A percentile compares a stretch with the other conserved stretches of the same genome.
Conservation (phyloP, 1,140 invertebrate species). For the Drosophila ogumai region DNA sequence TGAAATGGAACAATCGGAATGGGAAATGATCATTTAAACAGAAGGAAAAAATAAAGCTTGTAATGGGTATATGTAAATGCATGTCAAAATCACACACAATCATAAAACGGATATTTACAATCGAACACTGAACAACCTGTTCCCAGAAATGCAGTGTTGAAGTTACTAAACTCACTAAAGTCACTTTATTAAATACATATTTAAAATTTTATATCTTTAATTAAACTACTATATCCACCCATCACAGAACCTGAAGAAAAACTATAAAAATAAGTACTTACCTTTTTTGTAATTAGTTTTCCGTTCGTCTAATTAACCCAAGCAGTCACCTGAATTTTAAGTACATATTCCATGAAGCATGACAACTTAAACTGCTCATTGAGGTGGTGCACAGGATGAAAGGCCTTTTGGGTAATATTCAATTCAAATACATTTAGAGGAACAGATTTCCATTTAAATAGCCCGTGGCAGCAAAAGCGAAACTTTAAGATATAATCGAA, state of each 20-base stretch:
- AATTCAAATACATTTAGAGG: conserved; percentile 8
- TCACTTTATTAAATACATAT: too few relatives aligned
- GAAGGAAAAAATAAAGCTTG: too few relatives aligned
- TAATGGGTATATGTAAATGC: background rate
- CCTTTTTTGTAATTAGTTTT: background rate
- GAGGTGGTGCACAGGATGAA: background rate
- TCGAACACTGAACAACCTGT: too few relatives aligned
- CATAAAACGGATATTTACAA: too few relatives aligned
- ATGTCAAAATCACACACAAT: too few relatives aligned
- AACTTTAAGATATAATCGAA: conserved; percentile 26
- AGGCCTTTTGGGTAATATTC: background rate
- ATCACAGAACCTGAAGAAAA: background rate
- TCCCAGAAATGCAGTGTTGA: too few relatives aligned
- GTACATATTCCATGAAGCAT: background rate
- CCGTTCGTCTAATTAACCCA: conserved; percentile 11
- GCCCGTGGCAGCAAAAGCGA: background rate
- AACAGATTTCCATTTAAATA: background rate
- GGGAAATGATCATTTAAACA: background rate
- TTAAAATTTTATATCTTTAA: background rate
- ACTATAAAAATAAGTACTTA: background rate
- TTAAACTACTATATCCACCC: background rate
- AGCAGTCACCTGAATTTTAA: conserved; percentile 19
- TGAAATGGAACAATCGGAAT: conserved; percentile 4
- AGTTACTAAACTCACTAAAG: too few relatives aligned
- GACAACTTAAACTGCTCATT: conserved; percentile 3